Evolutionary conservation across 2,888 invertebrate species (phyloP), one percentile per base, ranked within the genome.

Genomic region (Beris chalybata): DNA sequence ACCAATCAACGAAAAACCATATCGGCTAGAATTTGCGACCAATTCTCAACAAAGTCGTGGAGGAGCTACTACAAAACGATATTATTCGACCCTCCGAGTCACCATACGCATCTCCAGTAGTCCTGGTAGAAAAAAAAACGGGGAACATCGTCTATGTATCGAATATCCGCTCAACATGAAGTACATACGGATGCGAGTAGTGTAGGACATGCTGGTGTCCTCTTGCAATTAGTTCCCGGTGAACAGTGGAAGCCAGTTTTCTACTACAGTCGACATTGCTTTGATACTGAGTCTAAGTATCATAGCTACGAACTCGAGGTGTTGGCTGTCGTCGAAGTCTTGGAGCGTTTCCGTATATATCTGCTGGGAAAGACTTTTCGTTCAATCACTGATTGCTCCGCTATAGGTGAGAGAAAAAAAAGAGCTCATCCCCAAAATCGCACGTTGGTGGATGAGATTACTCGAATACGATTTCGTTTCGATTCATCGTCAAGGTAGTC

Each of bases 361-460:
- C 38, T 72, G 9, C 47, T 73, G 32, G 71, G 70, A 30, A 69
- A 68, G 64, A 56, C 32, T 0, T 72, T 75, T 9, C 57, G 57
- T 15, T 5, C n/a, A 11, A 44, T 64, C 5, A 64, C 64, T 7
- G 64, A 56, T n/a, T n/a, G n/a, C n/a, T n/a, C n/a, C n/a, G 30
- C 48, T 12, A 48, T 64, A 9, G 31, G 22, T 31, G 11, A 64
- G 48, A 56, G 48, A 22, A n/a, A 56, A 47, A n/a, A 64, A 43
- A 3, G 64, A 68, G 47, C 29, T 68, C 4, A 68, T 67, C 6
- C 69, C 70, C 2, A 56, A 63, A 29, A 69, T 72, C 22, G 72
- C 72, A 22, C 58, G 72, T 22, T 73, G 72, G 73, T 72, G 70
- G 43, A 47, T 71, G 9, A 53, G 67, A 56, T 29, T 72, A 4